Evolutionary conservation across 1,140 invertebrate species (phyloP), one percentile per base, ranked within the genome.

Genomic region (Magallana angulata): DNA sequence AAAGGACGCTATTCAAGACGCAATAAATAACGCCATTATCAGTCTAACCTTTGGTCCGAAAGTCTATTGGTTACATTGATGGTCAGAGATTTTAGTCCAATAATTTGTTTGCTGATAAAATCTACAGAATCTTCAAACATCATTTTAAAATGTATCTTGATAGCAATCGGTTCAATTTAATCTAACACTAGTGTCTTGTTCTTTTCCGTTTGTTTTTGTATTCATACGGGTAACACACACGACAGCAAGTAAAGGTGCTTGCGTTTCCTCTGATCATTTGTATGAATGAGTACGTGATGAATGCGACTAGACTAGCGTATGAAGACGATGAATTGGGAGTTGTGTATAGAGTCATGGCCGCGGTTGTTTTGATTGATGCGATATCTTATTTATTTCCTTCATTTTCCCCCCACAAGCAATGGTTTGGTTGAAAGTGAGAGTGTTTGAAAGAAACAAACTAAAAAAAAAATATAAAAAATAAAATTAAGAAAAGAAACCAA

Each of bases 101-200:
- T 76, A 76, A 36, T 30, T 4, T 12, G 30, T 76, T 76, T 9
- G 24, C 24, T 36, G 68, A 76, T 76, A 12, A 18, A 30, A 76
- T 76, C 68, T 76, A 36, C 8, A 30, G 11, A 1, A 18, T 76
- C 68, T 76, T 76, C 68, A 76, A 76, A 76, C 68, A 76, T 24
- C 36, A 12, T 30, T 36, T 7, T 48, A 11, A 36, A 30, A 30
- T 76, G 68, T 36, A 30, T 30, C 8, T 2, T 36, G 68, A 76
- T 76, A 76, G 11, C 9, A 11, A 76, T 76, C 68, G 30, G 8
- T 30, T 12, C 24, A 9, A 18, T 76, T 76, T 30, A 9, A 18
- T 76, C 30, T 30, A 76, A 76, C 68, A 76, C 68, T 76, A 18
- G 36, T 76, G 24, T 76, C 68, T 12, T 76, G 68, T 76, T 76